Percentiles rank a stretch among this genome's conserved stretches.
phyloP scores from a whole-genome alignment of 2,113 vertebrate genomes.

The Egretta garzetta region DNA sequence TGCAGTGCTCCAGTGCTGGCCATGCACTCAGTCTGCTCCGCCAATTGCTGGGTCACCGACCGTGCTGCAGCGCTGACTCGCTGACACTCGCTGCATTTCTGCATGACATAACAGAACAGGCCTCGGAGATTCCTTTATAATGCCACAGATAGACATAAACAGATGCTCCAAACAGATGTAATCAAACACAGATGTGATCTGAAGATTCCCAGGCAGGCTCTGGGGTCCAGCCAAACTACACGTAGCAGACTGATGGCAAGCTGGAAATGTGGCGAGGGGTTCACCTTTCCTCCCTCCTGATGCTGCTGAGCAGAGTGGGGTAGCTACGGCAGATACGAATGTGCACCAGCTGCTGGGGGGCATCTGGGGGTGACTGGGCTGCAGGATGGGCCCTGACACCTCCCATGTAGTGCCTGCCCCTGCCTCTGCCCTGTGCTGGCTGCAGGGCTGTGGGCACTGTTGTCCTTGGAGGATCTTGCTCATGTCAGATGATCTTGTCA shows the following conservation, averaged over 20 bases:
- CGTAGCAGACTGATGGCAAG: neutral
- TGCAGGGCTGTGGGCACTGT: neutral
- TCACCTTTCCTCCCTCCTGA: neutral
- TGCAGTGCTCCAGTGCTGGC: fast-evolving
- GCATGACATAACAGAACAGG: neutral
- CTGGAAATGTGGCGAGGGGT: neutral
- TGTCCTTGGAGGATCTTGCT: neutral
- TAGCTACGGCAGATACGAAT: fast-evolving
- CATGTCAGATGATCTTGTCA: neutral
- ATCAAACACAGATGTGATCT: conserved; percentile 48
- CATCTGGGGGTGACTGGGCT: fast-evolving
- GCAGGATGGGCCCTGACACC: fast-evolving
- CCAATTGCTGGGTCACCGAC: neutral
- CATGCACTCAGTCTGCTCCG: fast-evolving
- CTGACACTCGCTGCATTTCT: neutral
- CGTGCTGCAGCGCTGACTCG: neutral
- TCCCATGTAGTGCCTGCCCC: neutral
- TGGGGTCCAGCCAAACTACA: neutral
- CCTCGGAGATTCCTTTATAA: neutral
- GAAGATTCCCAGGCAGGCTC: neutral
- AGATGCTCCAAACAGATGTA: conserved; percentile 30
- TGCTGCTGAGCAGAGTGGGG: neutral
- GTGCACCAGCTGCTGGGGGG: neutral
- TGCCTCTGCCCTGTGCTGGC: neutral
- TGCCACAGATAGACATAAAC: conserved; percentile 42